phyloP scores from a whole-genome alignment of 2,113 vertebrate species.

The Muscicapa adusta region DNA sequence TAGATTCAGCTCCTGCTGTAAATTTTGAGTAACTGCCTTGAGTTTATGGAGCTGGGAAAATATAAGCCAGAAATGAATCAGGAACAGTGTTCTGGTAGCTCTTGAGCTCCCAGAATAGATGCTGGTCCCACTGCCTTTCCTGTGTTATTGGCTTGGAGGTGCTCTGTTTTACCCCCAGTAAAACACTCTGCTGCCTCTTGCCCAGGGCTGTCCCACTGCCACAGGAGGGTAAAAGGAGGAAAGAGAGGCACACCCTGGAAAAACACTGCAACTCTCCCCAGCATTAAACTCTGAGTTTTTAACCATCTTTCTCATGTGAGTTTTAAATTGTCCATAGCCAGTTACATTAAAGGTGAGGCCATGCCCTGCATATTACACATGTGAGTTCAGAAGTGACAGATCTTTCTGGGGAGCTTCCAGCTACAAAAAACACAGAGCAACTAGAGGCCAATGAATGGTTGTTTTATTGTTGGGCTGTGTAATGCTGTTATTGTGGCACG shows the following conservation, averaged over 20 bases:
- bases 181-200: neutral
- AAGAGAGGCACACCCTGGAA: neutral
- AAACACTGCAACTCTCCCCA: neutral
- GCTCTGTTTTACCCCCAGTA: neutral
- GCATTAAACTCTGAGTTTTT: neutral
- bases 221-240: neutral
- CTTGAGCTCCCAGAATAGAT: neutral
- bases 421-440: neutral
- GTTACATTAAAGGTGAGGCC: neutral
- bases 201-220: neutral
- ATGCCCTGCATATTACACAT: neutral
- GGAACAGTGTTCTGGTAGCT: neutral
- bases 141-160: neutral
- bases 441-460: neutral
- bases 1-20: neutral
- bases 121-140: neutral
- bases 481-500: neutral
- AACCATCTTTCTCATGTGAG: neutral
- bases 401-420: neutral
- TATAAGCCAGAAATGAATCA: neutral
- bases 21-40: neutral
- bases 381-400: neutral
- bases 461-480: neutral
- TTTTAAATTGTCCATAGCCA: neutral
- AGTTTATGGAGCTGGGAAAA: neutral